Base-by-base conservation (phyloP, 1,140 invertebrate genomes). In the Linepithema humile region DNA sequence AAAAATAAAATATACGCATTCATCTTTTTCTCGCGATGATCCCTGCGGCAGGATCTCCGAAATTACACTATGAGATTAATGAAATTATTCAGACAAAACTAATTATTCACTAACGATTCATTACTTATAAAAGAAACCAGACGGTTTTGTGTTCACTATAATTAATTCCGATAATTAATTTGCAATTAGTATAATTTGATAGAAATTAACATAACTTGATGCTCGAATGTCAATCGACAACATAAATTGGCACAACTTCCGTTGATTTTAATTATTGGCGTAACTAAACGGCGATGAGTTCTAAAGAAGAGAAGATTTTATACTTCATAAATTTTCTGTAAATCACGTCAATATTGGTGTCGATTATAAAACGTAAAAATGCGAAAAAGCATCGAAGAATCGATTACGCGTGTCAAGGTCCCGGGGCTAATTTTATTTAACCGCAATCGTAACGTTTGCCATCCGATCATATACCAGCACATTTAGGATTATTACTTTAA, bases 401-500 rank as follows among this genome's bases (percentile, higher is more conserved):
- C 35, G 64, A 57, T 55, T 80, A 4, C 48, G 48, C 29, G 32
- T 9, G 38, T 15, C 10, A 2, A 32, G 23, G 26, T 0, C n/a
- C 6, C 12, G 12, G 5, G 75, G 62, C 70, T 69, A 80, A 80
- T 80, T 43, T 23, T 26, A 67, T 57, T 80, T 80, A 43, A 69
- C 40, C 23, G 35, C 48, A 55, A 55, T 67, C 60, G 70, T 80
- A 69, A 80, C 64, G 70, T 26, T 70, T n/a, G 12, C 35, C 20
- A 55, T 45, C 48, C 64, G 45, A 20, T 77, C 17, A 32, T 57
- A 29, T 35, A 35, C 43, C 1, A n/a, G 35, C 5, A 50, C 12
- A 55, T 69, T 69, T 80, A 69, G 17, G 7, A 69, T 80, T 26
- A 80, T 80, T 80, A 70, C 64, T 57, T 80, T 69, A 38, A 80